A percentile compares a stretch with the other conserved stretches of the same genome.
phyloP scores from a whole-genome alignment of 2,797 vertebrate species.

The Discoglossus pictus region DNA sequence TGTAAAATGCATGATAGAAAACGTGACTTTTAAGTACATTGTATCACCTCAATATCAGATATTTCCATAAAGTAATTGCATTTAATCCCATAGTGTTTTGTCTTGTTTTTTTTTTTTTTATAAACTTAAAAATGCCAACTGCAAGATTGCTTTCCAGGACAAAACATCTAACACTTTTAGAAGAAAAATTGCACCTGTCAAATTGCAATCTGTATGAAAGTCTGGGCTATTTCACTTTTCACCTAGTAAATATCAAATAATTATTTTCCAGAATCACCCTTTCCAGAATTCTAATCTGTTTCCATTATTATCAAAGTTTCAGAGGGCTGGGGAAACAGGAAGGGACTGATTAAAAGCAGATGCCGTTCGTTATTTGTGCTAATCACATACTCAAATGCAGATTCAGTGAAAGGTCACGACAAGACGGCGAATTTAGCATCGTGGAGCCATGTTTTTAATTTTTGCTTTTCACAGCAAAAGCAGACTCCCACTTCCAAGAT shows the following conservation, averaged over 20 bases:
- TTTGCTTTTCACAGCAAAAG: conserved; percentile 55
- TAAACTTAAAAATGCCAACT: conserved; percentile 19
- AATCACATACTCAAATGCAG: conserved; percentile 66
- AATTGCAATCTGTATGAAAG: conserved; percentile 67
- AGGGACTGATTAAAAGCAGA: conserved; percentile 76
- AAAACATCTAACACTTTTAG: conserved; percentile 66
- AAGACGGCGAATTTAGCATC: conserved; percentile 65
- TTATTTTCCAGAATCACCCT: conserved; percentile 67
- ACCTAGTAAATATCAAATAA: conserved; percentile 75
- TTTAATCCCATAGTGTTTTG: conserved; percentile 47
- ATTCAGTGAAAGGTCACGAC: conserved; percentile 64
- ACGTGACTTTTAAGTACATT: too few relatives aligned
- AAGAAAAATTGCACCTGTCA: conserved; percentile 80
- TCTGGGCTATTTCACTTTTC: conserved; percentile 75
- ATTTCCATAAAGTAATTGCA: conserved; percentile 18
- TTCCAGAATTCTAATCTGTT: conserved; percentile 74
- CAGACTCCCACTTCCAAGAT: conserved; percentile 56
- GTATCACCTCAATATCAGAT: conserved; percentile 25
- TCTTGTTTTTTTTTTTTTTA: conserved; percentile 26
- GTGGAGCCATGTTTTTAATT: conserved; percentile 59
- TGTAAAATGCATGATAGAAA: too few relatives aligned
- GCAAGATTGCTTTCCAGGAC: conserved; percentile 70
- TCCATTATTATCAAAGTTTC: conserved; percentile 75
- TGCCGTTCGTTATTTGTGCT: conserved; percentile 72
- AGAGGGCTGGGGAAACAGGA: conserved; percentile 71